A percentile compares a stretch with the other conserved stretches of the same genome.
phyloP scores from a whole-genome alignment of 2,113 vertebrate genomes.

The Pelecanoides urinatrix region DNA sequence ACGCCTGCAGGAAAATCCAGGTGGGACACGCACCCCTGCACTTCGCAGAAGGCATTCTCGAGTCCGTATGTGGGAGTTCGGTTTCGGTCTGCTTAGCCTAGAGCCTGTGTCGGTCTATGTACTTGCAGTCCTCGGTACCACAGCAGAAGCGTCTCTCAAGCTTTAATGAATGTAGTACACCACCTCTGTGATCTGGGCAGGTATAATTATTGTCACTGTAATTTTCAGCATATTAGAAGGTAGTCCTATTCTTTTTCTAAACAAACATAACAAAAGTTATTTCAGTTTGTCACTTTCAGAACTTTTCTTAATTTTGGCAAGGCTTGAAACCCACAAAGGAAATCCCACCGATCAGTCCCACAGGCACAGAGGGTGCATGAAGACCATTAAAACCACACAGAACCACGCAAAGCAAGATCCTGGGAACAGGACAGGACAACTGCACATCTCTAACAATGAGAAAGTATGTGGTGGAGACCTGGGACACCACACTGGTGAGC shows the following conservation, averaged over 20 bases:
- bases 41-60: background rate
- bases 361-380: background rate
- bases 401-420: background rate
- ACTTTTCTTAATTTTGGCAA: background rate
- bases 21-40: background rate
- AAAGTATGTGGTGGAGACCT: rapidly evolving
- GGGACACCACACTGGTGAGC: background rate
- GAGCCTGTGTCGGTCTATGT: background rate
- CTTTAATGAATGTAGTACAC: background rate
- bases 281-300: background rate
- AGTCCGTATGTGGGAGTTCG: rapidly evolving
- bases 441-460: background rate
- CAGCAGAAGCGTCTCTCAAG: background rate
- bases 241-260: background rate
- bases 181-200: background rate
- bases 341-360: background rate
- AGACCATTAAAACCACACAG: rapidly evolving
- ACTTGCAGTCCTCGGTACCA: background rate
- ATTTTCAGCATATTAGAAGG: background rate
- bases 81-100: background rate
- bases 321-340: background rate
- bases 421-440: background rate
- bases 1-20: background rate
- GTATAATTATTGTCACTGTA: background rate
- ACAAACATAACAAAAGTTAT: background rate